Conservation (phyloP, 2,113 vertebrate species). For the Cyanoderma ruficeps region DNA sequence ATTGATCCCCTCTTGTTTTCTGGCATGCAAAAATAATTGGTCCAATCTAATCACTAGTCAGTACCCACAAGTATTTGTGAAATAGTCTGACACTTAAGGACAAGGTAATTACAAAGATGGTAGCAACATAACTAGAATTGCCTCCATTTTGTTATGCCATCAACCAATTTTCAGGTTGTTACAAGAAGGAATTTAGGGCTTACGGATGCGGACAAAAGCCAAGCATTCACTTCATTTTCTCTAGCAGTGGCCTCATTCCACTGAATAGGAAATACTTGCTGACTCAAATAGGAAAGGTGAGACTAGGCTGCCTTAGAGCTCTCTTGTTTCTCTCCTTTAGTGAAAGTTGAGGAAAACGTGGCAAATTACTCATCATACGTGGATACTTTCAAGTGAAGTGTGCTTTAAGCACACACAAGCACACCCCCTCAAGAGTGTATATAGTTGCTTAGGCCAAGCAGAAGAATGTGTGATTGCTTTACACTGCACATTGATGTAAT, state of each 20-base stretch:
- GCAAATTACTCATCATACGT: not conserved
- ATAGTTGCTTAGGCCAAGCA: not conserved
- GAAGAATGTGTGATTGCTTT: not conserved
- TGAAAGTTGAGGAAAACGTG: not conserved
- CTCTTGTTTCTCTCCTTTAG: not conserved
- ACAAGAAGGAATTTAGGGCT: not conserved
- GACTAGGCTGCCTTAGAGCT: not conserved
- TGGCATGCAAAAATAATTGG: not conserved
- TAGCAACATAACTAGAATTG: not conserved
- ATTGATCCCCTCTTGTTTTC: not conserved
- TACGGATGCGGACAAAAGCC: not conserved
- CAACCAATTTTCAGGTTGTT: not conserved
- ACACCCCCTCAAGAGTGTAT: not conserved
- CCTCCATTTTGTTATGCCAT: not conserved
- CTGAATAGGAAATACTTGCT: not conserved
- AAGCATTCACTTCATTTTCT: not conserved
- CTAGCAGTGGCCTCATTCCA: not conserved
- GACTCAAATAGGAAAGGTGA: not conserved
- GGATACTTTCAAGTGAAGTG: not conserved
- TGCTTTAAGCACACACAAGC: not conserved
- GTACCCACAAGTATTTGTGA: not conserved
- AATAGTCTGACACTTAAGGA: not conserved
- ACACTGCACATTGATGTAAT: accelerated
- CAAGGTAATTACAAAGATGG: not conserved
- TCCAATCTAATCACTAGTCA: not conserved